Conservation (phyloP, 2,113 vertebrate species). For the Melanocharis versteri region DNA sequence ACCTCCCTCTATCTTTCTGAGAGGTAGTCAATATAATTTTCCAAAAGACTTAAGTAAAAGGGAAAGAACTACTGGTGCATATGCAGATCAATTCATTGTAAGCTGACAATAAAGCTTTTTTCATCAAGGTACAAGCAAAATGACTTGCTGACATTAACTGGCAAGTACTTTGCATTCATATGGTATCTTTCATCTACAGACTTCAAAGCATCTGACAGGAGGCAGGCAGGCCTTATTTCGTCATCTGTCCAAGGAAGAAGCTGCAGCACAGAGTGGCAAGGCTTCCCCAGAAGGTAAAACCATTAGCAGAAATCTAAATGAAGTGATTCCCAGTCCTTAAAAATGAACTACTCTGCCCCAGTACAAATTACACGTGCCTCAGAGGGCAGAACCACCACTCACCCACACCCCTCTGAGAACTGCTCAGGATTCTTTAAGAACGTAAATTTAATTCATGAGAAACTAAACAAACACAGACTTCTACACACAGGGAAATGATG, state of each 20-base stretch:
- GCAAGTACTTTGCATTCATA: slow-evolving; percentile 56
- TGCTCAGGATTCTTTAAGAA: background rate
- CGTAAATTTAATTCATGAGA: slow-evolving; percentile 36
- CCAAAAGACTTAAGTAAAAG: background rate
- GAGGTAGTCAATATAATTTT: background rate
- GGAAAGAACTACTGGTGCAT: slow-evolving; percentile 5
- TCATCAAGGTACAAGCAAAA: slow-evolving; percentile 46
- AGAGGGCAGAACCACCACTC: background rate
- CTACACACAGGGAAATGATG: background rate
- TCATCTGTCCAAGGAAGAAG: background rate
- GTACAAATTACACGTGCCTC: background rate
- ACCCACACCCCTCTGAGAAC: background rate
- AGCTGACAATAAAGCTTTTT: slow-evolving; percentile 32
- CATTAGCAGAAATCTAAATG: slow-evolving; percentile 24
- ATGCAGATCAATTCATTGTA: slow-evolving; percentile 49
- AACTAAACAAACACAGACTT: slow-evolving; percentile 28
- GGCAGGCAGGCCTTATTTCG: slow-evolving; percentile 5
- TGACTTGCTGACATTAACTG: slow-evolving; percentile 58
- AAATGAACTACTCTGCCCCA: background rate
- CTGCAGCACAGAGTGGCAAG: background rate
- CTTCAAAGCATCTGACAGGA: slow-evolving; percentile 58
- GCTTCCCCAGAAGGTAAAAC: slow-evolving; percentile 42
- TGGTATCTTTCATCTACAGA: slow-evolving; percentile 58
- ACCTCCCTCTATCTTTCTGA: background rate
- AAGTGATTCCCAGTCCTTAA: background rate